Conservation (phyloP, 2,113 vertebrate genomes). For the Crotalus tigris region DNA sequence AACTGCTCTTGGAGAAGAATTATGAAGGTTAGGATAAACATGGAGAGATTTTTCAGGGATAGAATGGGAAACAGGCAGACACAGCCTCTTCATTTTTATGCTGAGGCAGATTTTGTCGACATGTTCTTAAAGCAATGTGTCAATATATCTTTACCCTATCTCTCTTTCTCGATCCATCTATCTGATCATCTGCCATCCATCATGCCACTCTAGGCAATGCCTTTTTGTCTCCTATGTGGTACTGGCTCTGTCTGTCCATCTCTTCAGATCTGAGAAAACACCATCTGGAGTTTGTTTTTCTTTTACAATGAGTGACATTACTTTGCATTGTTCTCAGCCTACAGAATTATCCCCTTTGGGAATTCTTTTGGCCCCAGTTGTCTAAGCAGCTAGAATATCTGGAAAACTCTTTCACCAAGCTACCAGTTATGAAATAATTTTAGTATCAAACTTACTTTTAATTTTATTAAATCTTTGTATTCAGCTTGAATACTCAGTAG, state of each 20-base stretch:
- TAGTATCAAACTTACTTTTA: neutral
- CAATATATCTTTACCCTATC: neutral
- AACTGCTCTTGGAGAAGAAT: neutral
- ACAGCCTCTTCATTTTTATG: neutral
- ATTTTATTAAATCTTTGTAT: neutral
- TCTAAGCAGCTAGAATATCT: neutral
- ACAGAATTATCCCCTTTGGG: neutral
- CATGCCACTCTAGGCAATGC: neutral
- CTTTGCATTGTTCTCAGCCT: neutral
- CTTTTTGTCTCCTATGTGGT: neutral
- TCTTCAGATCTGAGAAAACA: neutral
- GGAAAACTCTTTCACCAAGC: neutral
- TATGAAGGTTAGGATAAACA: neutral
- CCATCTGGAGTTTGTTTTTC: neutral
- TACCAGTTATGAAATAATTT: neutral
- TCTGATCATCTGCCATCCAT: neutral
- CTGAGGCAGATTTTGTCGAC: neutral
- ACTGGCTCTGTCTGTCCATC: neutral
- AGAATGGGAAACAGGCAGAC: neutral
- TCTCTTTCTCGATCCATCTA: neutral
- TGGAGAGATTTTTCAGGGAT: neutral
- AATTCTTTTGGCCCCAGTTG: neutral
- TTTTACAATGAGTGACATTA: neutral
- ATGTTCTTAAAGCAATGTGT: neutral
- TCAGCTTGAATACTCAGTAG: neutral